Conservation (phyloP, 2,113 vertebrate species). For the Conger conger region DNA sequence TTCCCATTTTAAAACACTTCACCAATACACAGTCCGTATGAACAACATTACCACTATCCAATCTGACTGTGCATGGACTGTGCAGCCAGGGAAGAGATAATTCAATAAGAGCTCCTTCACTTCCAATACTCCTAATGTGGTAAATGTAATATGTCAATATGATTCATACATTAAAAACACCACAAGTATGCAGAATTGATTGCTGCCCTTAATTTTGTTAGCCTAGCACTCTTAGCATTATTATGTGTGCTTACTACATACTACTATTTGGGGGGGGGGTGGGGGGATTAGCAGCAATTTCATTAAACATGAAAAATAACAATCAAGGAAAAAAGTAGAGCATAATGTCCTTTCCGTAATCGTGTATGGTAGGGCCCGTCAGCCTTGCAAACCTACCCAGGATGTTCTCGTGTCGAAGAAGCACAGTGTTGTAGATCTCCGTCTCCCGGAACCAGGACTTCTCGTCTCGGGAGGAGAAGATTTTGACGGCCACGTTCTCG, state of each 20-base stretch:
- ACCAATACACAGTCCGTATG: not conserved
- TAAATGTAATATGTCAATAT: too few species aligned
- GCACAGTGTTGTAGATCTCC: slow-evolving; percentile 95
- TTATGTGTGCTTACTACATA: too few species aligned
- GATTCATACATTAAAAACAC: too few species aligned
- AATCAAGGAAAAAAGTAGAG: too few species aligned
- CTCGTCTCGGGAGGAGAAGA: slow-evolving; percentile 96
- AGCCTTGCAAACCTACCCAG: slow-evolving; percentile 73
- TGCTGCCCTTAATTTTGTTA: too few species aligned
- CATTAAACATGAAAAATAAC: not conserved
- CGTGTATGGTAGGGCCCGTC: not conserved
- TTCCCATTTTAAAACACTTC: not conserved
- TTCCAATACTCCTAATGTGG: not conserved
- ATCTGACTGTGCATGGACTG: too few species aligned
- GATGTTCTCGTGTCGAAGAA: slow-evolving; percentile 94
- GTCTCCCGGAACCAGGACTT: slow-evolving; percentile 99
- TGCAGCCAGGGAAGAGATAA: not conserved
- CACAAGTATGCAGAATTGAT: too few species aligned
- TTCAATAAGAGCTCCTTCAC: not conserved
- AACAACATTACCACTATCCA: not conserved
- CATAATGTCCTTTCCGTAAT: not conserved
- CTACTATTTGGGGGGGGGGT: too few species aligned
- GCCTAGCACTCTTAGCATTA: too few species aligned
- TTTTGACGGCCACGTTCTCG: slow-evolving; percentile 95
- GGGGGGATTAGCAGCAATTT: not conserved